Percentiles rank a stretch among this genome's conserved stretches.
These are phyloP conservation scores for Spodoptera litura DNA, from an alignment of 1,140 invertebrate genomes.

Conservation along the genomic window DNA sequence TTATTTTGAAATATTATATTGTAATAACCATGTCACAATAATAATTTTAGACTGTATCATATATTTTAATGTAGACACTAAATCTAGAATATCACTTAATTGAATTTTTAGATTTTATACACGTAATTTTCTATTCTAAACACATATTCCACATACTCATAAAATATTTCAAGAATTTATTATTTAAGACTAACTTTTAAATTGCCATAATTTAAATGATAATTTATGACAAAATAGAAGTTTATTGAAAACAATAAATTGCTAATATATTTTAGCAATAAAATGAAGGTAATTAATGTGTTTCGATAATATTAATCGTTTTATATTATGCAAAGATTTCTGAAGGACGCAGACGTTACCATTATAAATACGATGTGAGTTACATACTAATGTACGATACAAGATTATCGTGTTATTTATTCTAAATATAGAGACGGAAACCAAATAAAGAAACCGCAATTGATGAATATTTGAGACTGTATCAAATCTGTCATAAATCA, in stretches of 20 bases:
- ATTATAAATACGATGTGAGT: neutral
- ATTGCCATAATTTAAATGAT: slow-evolving; percentile 16
- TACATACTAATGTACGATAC: neutral
- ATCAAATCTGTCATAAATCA: neutral
- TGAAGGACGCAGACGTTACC: neutral
- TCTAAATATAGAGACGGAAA: too few relatives aligned
- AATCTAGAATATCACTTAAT: too few relatives aligned
- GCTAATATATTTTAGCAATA: slow-evolving; percentile 13
- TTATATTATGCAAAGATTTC: slow-evolving; percentile 17
- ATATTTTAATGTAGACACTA: too few relatives aligned
- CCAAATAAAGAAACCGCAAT: too few relatives aligned
- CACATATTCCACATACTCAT: too few relatives aligned
- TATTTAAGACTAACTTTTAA: slow-evolving; percentile 1
- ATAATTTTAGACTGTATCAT: neutral
- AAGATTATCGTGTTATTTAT: too few relatives aligned
- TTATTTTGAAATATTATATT: neutral
- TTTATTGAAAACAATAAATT: slow-evolving; percentile 23
- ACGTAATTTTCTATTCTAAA: too few relatives aligned
- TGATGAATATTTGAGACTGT: too few relatives aligned
- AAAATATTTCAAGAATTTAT: too few relatives aligned
- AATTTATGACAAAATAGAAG: slow-evolving; percentile 7
- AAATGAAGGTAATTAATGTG: slow-evolving; percentile 26
- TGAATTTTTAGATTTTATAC: too few relatives aligned
- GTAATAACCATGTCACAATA: neutral
- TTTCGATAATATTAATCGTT: slow-evolving; percentile 14